These are phyloP conservation scores for Acanthochromis polyacanthus DNA, from an alignment of 2,113 vertebrate genomes.

Conservation along the genomic window DNA sequence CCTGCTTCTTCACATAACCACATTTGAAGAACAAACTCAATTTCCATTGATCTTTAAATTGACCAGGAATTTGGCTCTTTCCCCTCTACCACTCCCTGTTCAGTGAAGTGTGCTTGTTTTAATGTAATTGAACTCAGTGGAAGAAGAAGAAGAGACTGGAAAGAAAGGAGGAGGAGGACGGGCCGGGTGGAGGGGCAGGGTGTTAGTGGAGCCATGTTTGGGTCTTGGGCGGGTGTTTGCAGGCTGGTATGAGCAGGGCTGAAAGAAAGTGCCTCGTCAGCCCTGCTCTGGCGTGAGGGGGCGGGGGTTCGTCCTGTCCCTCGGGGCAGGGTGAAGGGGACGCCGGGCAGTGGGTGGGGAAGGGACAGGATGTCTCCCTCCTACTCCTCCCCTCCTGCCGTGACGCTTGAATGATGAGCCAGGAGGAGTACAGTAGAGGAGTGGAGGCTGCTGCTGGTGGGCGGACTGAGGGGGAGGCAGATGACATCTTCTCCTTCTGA, in stretches of 20 bases:
- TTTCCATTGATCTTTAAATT: slow-evolving; percentile 72
- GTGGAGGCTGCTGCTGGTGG: slow-evolving; percentile 26
- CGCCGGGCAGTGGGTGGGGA: slow-evolving; percentile 59
- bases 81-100: slow-evolving; percentile 5
- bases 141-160: slow-evolving; percentile 2
- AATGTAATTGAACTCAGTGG: slow-evolving; percentile 55
- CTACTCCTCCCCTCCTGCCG: slow-evolving; percentile 42
- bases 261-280: slow-evolving; percentile 78
- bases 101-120: slow-evolving; percentile 41
- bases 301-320: slow-evolving; percentile 42
- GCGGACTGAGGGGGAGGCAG: slow-evolving; percentile 19
- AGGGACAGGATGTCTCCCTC: slow-evolving; percentile 56
- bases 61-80: slow-evolving; percentile 19
- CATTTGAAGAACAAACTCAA: slow-evolving; percentile 64
- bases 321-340: slow-evolving; percentile 52
- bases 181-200: slow-evolving; percentile 26
- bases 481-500: slow-evolving; percentile 35
- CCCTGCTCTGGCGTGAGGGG: slow-evolving; percentile 3
- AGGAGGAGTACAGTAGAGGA: slow-evolving; percentile 75
- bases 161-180: neutral
- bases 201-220: slow-evolving; percentile 24
- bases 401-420: slow-evolving; percentile 71
- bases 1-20: slow-evolving; percentile 35
- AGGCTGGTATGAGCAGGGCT: slow-evolving; percentile 41
- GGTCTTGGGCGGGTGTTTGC: slow-evolving; percentile 27